Evolutionary conservation across 2,888 invertebrate genomes (phyloP), one percentile per base, ranked within the genome.

Genomic region (Heliconius hortense): DNA sequence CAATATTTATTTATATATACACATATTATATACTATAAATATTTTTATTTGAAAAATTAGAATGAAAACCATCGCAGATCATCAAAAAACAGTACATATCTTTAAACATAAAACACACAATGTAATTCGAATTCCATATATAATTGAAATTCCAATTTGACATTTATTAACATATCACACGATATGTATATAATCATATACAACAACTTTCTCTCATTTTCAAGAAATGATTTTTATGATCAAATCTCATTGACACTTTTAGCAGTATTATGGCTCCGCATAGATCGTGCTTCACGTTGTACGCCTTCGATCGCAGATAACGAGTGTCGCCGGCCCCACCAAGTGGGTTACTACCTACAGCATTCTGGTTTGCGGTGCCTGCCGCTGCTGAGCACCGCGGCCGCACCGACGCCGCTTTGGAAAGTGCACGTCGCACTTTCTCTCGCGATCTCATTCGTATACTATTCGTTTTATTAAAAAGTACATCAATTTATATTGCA

Each of bases 311-410:
- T 39, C 39, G 28, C 91, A 96, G 96, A 96, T 89, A 93, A 94
- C 68, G 95, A 96, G 76, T 96, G 96, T 83, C 94, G 95, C 74
- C 93, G 94, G 82, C 96, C 96, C 43, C 94, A 96, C 83, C 95
- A 96, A 90, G 95, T 96, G 62, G 94, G 96, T 78, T 95, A 92
- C 83, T 91, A 93, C 80, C 84, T 95, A 26, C 84, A 87, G 24
- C 94, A 95, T 78, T 84, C 90, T 64, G 95, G 95, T 56, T 84
- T 94, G 8, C 86, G 89, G n/a, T 95, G 95, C 82, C 82, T 92
- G 73, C 88, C 90, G 15, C 83, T 93, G 26, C 83, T 87, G 76
- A 89, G 90, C 73, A 80, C 87, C 18, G 84, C 87, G 26, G 80
- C 66, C 35, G 73, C 74, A 26, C 60, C 77, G 76, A 79, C 74